Base-by-base conservation (phyloP, 2,888 invertebrate genomes). In the Tinea semifulvella region DNA sequence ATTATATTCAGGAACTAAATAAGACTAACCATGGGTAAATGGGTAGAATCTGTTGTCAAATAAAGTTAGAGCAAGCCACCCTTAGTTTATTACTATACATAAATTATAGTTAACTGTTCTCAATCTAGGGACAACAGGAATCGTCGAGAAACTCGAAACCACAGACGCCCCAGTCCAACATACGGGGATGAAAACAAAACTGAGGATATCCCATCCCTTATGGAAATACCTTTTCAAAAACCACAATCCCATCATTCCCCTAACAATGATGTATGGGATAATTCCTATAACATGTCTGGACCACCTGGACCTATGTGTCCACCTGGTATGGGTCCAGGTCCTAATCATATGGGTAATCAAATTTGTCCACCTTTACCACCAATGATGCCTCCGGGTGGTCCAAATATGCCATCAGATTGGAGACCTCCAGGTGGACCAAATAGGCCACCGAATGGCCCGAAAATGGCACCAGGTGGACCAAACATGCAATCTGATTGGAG, bases 161-260 rank as follows among this genome's bases (percentile, higher is more conserved):
- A 65, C 45, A 64, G 65, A 43, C 56, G 57, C 16, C 77, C 75
- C 3, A 59, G 54, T 16, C 64, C 65, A 35, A 63, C 68, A 26
- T 51, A 58, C 42, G 39, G 61, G 49, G 74, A 74, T 7, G 61
- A 67, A 52, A 69, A 61, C 42, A 65, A 63, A 51, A 46, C 47
- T 26, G 46, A 47, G 11, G 68, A 65, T 47, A 75, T 74, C 47
- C 71, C 68, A 44, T 52, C 74, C 16, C 61, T 72, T 4, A 76
- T 75, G 74, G 76, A 77, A 58, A 58, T 71, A 7, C 63, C 73
- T 49, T 54, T 72, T n/a, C n/a, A n/a, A 16, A 61, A 61, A 55
- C 65, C 63, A 10, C 70, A 69, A 19, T 64, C 67, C 40, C 63
- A 62, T 22, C 57, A 58, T 36, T 56, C 63, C 40, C 55, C 65